phyloP scores from a whole-genome alignment of 2,797 vertebrate genomes.

The Rhinophrynus dorsalis region DNA sequence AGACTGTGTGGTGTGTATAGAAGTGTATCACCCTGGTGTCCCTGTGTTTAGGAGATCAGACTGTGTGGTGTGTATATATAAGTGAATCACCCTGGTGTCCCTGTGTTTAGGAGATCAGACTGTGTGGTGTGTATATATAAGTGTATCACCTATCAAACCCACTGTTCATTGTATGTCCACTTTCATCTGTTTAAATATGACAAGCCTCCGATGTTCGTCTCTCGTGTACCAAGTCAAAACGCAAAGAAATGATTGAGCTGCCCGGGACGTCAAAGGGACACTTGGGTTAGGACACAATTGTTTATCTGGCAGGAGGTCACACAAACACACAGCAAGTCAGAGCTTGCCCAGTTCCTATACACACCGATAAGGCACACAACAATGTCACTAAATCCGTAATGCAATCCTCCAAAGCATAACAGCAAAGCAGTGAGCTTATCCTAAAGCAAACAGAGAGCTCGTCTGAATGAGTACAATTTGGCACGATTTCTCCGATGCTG shows the following conservation, averaged over 20 bases:
- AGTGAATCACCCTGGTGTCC: no score
- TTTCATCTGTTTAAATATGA: slow-evolving; percentile 7
- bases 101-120: no score
- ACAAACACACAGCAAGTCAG: slow-evolving; percentile 23
- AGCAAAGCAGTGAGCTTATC: not conserved
- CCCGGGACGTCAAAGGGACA: not conserved
- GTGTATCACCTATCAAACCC: not conserved
- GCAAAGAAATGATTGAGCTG: not conserved
- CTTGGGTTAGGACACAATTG: not conserved
- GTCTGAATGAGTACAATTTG: slow-evolving; percentile 2
- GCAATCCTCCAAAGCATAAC: slow-evolving; percentile 3
- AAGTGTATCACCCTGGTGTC: no score
- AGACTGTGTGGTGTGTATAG: no score
- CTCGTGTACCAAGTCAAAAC: slow-evolving; percentile 20
- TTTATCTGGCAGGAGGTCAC: slow-evolving; percentile 8
- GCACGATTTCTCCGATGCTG: no score
- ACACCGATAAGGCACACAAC: not conserved
- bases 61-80: no score
- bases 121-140: no score
- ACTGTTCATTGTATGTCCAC: slow-evolving; percentile 14
- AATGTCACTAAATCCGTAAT: slow-evolving; percentile 7
- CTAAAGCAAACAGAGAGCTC: not conserved
- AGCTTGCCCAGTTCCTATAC: slow-evolving; percentile 25
- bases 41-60: no score
- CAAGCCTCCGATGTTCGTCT: not conserved